Percentiles rank a stretch among this genome's conserved stretches.
Conservation (phyloP, 2,113 vertebrate species). For the Anas platyrhynchos region DNA sequence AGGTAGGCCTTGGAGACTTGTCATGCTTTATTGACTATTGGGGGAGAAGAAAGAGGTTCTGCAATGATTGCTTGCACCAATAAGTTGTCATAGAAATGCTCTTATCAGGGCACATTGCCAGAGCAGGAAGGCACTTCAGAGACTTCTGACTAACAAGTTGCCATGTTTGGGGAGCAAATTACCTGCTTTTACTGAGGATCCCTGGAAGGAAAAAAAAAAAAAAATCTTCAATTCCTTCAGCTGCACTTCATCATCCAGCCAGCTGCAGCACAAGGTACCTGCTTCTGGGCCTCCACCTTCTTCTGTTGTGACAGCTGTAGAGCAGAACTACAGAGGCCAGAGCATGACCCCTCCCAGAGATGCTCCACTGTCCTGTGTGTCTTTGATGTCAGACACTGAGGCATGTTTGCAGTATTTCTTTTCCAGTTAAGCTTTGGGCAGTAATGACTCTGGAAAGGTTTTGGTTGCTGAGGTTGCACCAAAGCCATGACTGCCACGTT, state of each 20-base stretch:
- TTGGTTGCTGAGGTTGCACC: not conserved
- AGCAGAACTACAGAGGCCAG: not conserved
- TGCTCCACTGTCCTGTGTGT: not conserved
- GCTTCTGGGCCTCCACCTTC: not conserved
- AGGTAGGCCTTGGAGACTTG: not conserved
- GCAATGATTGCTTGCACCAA: not conserved
- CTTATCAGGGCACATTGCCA: not conserved
- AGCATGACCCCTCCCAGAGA: not conserved
- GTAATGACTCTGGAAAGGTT: not conserved
- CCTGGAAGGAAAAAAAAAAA: too few species aligned
- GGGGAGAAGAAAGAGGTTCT: not conserved
- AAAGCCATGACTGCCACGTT: not conserved
- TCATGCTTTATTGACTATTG: not conserved
- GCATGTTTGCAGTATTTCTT: fast-evolving
- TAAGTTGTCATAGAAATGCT: fast-evolving
- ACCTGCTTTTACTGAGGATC: not conserved
- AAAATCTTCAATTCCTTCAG: not conserved
- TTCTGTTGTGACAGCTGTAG: not conserved
- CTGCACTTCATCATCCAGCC: fast-evolving
- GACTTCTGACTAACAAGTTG: not conserved
- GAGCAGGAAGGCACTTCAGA: not conserved
- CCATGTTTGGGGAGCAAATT: not conserved
- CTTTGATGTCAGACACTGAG: not conserved
- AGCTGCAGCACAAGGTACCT: not conserved
- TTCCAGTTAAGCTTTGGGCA: not conserved